phyloP scores from a whole-genome alignment of 53 echinoderm and acorn worm genomes.

The Luidia sarsii region DNA sequence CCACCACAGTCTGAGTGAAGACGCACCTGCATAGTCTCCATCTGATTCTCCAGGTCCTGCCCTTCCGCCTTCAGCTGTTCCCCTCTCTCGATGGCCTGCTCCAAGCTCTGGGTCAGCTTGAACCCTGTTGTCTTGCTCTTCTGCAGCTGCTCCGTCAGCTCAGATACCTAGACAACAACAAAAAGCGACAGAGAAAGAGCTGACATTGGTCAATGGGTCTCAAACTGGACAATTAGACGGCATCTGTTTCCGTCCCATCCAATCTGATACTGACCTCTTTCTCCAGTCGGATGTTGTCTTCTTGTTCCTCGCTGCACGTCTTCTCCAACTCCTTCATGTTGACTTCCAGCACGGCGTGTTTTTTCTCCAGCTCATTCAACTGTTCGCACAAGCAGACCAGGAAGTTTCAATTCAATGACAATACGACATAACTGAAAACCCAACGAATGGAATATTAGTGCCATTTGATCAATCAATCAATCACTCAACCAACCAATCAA shows the following conservation, averaged over 20 bases:
- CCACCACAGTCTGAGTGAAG: no score
- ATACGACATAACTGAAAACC: no score
- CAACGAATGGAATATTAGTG: no score
- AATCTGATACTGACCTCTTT: slow-evolving; percentile 61
- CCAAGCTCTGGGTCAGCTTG: slow-evolving; percentile 84
- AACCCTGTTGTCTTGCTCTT: slow-evolving; percentile 76
- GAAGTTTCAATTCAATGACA: no score
- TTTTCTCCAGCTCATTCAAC: slow-evolving; percentile 83
- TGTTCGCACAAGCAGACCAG: no score
- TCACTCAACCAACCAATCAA: no score
- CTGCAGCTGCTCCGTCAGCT: slow-evolving; percentile 65
- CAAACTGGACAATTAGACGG: no score
- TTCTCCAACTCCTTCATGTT: slow-evolving; percentile 67
- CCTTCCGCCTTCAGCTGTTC: slow-evolving; percentile 80
- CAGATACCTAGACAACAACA: slow-evolving; percentile 57
- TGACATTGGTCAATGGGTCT: no score
- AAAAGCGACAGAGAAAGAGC: no score
- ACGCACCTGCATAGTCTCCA: slow-evolving; percentile 80
- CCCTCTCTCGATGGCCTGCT: slow-evolving; percentile 85
- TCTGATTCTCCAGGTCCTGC: slow-evolving; percentile 75
- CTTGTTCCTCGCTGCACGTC: slow-evolving; percentile 73
- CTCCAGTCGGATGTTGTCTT: slow-evolving; percentile 68
- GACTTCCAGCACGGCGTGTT: slow-evolving; percentile 71
- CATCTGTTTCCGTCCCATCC: no score
- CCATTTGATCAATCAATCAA: no score